phyloP scores from a whole-genome alignment of 2,797 vertebrate genomes.

The Epinephelus malabaricus region DNA sequence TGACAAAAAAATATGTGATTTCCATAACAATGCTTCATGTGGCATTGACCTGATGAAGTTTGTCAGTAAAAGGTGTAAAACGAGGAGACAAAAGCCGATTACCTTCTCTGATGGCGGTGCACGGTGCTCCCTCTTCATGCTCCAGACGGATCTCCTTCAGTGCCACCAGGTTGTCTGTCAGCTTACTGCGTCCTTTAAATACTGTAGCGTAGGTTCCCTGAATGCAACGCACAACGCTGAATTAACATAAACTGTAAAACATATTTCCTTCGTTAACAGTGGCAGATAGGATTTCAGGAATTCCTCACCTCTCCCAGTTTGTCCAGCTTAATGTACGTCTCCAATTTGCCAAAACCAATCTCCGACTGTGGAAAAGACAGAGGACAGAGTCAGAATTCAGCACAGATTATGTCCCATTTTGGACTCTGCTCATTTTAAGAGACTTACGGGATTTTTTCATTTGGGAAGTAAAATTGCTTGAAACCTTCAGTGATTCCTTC shows the following conservation, averaged over 20 bases:
- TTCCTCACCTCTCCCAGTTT: conserved; percentile 96
- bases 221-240: conserved; percentile 1
- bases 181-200: conserved; percentile 98
- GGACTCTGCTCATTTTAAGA: conserved; percentile 7
- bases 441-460: not conserved
- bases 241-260: rapidly evolving
- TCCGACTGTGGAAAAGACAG: conserved; percentile 89
- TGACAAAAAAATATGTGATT: not conserved
- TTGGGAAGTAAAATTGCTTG: not conserved
- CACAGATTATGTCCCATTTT: not conserved
- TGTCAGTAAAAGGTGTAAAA: not conserved
- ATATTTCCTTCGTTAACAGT: rapidly evolving
- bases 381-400: conserved; percentile 23
- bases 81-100: not conserved
- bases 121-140: conserved; percentile 97
- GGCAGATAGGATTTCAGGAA: not conserved
- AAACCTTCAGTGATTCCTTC: not conserved
- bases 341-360: conserved; percentile 99
- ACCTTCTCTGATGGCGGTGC: conserved; percentile 99
- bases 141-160: conserved; percentile 98
- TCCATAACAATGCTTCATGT: not conserved
- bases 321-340: conserved; percentile 99
- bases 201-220: conserved; percentile 99
- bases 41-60: not conserved
- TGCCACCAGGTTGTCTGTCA: conserved; percentile 98